These are phyloP conservation scores for Heliangelus exortis DNA, from an alignment of 2,797 vertebrate genomes.

Conservation along the genomic window DNA sequence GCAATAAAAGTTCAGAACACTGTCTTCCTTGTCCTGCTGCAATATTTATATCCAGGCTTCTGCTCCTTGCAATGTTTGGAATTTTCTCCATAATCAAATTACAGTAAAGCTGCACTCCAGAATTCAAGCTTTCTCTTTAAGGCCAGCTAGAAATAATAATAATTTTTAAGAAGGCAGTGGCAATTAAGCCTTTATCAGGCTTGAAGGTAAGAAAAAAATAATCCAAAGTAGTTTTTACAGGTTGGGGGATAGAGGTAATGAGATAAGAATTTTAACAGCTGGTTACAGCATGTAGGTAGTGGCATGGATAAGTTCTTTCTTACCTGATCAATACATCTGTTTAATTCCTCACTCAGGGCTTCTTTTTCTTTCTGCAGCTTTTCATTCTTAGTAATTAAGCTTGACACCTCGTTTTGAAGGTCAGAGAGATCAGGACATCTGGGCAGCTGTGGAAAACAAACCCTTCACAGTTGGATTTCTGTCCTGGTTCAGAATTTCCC, in stretches of 20 bases:
- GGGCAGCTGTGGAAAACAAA: conserved; percentile 73
- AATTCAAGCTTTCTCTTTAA: background rate
- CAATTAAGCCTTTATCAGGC: background rate
- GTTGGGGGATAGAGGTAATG: background rate
- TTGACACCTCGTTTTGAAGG: conserved; percentile 77
- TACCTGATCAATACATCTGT: conserved; percentile 81
- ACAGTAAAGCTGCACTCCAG: background rate
- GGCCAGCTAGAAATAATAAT: background rate
- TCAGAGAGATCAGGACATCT: conserved; percentile 73
- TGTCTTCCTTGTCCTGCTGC: conserved; percentile 13
- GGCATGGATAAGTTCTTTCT: background rate
- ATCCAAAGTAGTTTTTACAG: background rate
- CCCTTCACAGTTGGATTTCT: background rate
- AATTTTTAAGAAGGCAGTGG: background rate
- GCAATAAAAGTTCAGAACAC: background rate
- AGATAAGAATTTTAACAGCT: background rate
- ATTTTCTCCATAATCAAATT: background rate
- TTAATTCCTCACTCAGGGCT: conserved; percentile 80
- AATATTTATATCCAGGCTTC: background rate
- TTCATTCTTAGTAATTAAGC: conserved; percentile 73
- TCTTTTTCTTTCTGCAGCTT: conserved; percentile 83
- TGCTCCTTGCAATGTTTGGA: background rate
- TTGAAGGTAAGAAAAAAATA: background rate
- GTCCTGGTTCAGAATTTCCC: background rate
- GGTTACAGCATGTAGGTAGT: accelerated